A percentile compares a stretch with the other conserved stretches of the same genome.
Evolutionary conservation across 2,888 invertebrate species (phyloP).

Genomic region (Lycophotia porphyrea): DNA sequence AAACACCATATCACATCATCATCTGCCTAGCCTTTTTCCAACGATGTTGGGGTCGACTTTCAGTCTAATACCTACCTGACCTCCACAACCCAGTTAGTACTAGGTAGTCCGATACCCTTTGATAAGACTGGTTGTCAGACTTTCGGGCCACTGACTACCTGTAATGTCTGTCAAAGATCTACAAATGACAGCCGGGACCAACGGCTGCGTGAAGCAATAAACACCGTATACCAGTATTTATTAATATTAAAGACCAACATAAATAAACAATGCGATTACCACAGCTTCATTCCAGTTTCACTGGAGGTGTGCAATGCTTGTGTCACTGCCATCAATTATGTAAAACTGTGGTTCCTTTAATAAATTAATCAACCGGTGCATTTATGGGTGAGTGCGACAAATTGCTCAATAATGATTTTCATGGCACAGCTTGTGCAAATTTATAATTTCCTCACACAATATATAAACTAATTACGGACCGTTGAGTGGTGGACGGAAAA

Average conservation of each 20-base stretch:
- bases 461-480: slow-evolving; percentile 69
- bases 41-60: too few relatives aligned
- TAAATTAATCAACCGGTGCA: slow-evolving; percentile 84
- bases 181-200: not conserved
- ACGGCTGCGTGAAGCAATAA: slow-evolving; percentile 1
- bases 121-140: not conserved
- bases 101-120: not conserved
- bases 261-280: slow-evolving; percentile 47
- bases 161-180: not conserved
- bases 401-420: slow-evolving; percentile 83
- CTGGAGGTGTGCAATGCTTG: slow-evolving; percentile 46
- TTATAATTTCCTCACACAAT: slow-evolving; percentile 76
- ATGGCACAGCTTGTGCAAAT: slow-evolving; percentile 77
- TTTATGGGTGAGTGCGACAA: slow-evolving; percentile 80
- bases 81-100: not conserved
- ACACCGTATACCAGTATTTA: slow-evolving; percentile 28
- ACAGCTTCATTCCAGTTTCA: slow-evolving; percentile 47
- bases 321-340: slow-evolving; percentile 75
- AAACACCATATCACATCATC: too few relatives aligned
- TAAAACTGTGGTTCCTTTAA: slow-evolving; percentile 80
- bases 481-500: slow-evolving; percentile 62
- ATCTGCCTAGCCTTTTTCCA: too few relatives aligned
- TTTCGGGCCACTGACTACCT: not conserved
- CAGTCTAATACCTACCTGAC: too few relatives aligned
- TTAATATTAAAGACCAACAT: slow-evolving; percentile 34